Conservation (phyloP, 2,113 vertebrate species). For the Cyrtonyx montezumae region DNA sequence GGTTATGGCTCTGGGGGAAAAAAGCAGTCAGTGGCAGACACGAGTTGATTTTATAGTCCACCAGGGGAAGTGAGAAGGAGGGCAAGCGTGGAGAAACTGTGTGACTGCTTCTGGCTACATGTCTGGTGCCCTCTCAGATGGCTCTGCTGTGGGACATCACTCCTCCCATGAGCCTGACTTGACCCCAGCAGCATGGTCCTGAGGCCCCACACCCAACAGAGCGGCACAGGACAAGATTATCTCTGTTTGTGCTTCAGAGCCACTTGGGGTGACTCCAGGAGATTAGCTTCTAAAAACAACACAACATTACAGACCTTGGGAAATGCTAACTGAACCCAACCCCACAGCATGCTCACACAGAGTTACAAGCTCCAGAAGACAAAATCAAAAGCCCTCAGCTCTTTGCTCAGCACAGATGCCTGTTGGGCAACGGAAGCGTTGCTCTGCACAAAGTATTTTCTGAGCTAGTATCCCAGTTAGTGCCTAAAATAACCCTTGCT, state of each 20-base stretch:
- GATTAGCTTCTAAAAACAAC: neutral
- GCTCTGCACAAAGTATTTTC: neutral
- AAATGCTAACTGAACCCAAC: neutral
- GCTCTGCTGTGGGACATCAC: neutral
- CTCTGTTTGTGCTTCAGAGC: neutral
- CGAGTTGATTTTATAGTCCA: conserved; percentile 35
- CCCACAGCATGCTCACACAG: rapidly evolving
- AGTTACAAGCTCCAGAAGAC: neutral
- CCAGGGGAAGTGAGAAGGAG: neutral
- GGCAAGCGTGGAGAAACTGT: neutral
- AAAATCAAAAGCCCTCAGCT: neutral
- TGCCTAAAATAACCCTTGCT: neutral
- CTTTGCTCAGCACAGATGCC: neutral
- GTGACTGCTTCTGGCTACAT: neutral
- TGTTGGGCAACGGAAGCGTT: neutral
- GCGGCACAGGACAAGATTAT: neutral
- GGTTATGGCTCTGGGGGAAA: conserved; percentile 34
- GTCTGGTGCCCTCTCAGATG: neutral
- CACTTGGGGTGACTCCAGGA: neutral
- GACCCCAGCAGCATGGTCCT: neutral
- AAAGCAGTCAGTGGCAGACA: neutral
- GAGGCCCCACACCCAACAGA: neutral
- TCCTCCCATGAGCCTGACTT: neutral
- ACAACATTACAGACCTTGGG: rapidly evolving
- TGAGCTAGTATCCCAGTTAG: neutral